Conservation (phyloP, 2,113 vertebrate species). For the Martes martes region DNA sequence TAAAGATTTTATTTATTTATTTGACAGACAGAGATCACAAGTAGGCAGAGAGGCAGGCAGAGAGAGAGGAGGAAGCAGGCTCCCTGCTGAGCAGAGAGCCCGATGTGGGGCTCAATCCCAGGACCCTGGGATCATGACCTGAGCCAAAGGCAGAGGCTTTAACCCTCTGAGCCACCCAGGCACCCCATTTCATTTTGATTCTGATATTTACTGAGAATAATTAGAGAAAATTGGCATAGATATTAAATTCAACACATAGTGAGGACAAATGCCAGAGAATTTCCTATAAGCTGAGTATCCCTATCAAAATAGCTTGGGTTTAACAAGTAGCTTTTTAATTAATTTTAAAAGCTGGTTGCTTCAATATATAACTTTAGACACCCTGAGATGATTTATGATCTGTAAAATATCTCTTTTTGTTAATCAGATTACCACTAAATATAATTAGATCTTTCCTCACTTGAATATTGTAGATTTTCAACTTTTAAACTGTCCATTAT, state of each 20-base stretch:
- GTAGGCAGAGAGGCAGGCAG: no score
- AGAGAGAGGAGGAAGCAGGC: no score
- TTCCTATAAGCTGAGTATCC: neutral
- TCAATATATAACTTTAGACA: neutral
- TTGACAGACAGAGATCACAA: no score
- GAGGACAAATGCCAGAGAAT: neutral
- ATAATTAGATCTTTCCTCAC: neutral
- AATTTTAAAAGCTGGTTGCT: constrained; percentile 8
- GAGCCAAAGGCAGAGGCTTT: no score
- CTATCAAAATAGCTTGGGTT: neutral
- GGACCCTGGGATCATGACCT: no score
- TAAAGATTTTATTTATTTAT: no score
- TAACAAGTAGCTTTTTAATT: constrained; percentile 13
- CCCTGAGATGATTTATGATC: neutral
- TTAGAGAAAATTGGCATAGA: neutral
- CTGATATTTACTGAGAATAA: neutral
- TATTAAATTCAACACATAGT: neutral
- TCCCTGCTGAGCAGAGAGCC: no score
- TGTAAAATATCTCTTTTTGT: neutral
- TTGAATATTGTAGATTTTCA: neutral
- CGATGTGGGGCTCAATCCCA: no score
- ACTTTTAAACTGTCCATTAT: neutral
- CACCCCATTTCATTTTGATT: neutral
- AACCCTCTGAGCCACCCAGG: no score
- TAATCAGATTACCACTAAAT: neutral